Base-by-base conservation (phyloP, 2,888 invertebrate genomes). In the Synergus itoensis region DNA sequence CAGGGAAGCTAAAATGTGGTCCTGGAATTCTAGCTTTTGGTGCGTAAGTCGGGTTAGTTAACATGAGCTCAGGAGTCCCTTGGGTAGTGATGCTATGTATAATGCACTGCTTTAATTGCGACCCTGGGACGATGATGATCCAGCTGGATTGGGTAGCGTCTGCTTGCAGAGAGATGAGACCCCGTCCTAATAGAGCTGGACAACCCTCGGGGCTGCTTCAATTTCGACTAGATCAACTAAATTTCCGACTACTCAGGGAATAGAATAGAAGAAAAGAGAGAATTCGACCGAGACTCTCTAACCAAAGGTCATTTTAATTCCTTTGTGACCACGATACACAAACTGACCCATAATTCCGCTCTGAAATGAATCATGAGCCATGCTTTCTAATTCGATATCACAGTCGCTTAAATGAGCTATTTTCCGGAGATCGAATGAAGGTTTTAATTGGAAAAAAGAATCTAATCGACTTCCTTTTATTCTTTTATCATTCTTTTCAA, bases 71-170 rank as follows among this genome's bases (percentile, higher is more conserved):
- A 73, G 7, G 36, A 73, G 28, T 73, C 73, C 53, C 73, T 36
- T 73, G 73, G 73, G 73, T n/a, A 40, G 73, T 73, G 53, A 53
- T 73, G 73, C 73, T 73, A 40, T 53, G 40, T 73, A 73, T 73
- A 73, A 73, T 73, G 48, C 73, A 73, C 75, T 76, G 81, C 79
- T 82, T 82, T 80, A 81, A 83, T 82, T 77, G 83, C 79, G 77
- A 81, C 79, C 80, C 79, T 82, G 83, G 83, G 81, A 83, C 83
- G 80, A 77, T 79, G 80, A 82, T 83, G 73, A 73, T 79, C 80
- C 81, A 80, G 81, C 43, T 80, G 80, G 78, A 82, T 83, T 79
- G 83, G 79, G 80, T 82, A 78, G 81, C 77, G 40, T 73, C 73
- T 73, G 73, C 48, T 73, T 28, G 73, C 12, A 36, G 14, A n/a